phyloP scores from a whole-genome alignment of 2,113 vertebrate species.

The Crotophaga sulcirostris region DNA sequence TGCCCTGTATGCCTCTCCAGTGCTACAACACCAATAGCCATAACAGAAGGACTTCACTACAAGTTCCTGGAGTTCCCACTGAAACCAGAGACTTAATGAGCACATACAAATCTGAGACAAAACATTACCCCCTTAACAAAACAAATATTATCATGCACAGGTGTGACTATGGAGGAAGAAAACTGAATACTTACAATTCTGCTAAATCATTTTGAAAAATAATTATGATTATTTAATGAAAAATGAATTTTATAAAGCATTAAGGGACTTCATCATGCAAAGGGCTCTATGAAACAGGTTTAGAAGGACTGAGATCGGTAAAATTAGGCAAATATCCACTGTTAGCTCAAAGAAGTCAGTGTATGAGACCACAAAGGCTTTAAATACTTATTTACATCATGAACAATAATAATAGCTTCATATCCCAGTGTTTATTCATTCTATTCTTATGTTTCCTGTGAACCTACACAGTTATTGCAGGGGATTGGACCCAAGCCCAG shows the following conservation, averaged over 20 bases:
- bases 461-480: not conserved
- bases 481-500: not conserved
- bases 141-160: not conserved
- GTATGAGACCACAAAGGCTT: not conserved
- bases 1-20: constrained; percentile 1
- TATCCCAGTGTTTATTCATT: not conserved
- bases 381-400: not conserved
- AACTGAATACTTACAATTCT: not conserved
- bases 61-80: not conserved
- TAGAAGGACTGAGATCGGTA: not conserved
- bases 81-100: constrained; percentile 22
- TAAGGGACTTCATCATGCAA: not conserved
- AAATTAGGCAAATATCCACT: not conserved
- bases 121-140: not conserved
- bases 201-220: constrained; percentile 4
- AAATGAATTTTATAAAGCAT: not conserved
- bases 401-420: not conserved
- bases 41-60: not conserved
- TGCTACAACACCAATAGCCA: not conserved
- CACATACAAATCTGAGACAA: not conserved
- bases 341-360: not conserved
- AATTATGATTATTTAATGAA: not conserved
- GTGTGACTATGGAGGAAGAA: not conserved
- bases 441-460: not conserved
- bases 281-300: not conserved